Base-by-base conservation (phyloP, 53 echinoderm and acorn worm species). In the Mesocentrotus franciscanus region DNA sequence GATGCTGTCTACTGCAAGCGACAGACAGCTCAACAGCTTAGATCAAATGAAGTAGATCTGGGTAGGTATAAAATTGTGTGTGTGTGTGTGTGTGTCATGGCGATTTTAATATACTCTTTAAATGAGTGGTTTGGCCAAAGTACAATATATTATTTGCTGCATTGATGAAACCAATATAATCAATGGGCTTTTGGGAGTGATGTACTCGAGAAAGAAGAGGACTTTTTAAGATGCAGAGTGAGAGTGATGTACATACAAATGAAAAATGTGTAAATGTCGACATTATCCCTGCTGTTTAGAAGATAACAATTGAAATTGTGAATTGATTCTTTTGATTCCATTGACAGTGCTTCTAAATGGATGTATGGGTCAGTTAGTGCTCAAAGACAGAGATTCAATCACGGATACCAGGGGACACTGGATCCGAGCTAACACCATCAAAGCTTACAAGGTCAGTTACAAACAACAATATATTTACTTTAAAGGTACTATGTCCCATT, bases 1-100 rank as follows among this genome's bases (percentile, higher is more conserved):
- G 96, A 96, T 78, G 94, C 96, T 27, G 90, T 96, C 39, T 96
- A 96, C 94, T 94, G 94, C 94, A 94, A 94, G 26, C 14, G 94
- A 83, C 94, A 94, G 84, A 79, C 83, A 1, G 81, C 94, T 20
- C 84, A 83, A 36, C 94, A 94, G 60, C 94, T 94, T 1, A 27
- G 94, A 11, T 94, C 83, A 24, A 62, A 94, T 61, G 94, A 94
- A 83, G 94, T 94, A 16, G 94, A 94, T 35, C 39, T 94, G 5
- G 84, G 94, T 94, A 83, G 16, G 94, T 94, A 29, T 1, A 60
- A 90, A 72, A 72, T 10, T 4, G 72, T 72, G 16, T 71, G 5
- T 26, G 27, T 26, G 72, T 4, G 72, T 72, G 16, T 71, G 5
- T 26, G 27, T 26, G 72, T n/a, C 24, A 71, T 71, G 60, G 60